Evolutionary conservation across 1,140 invertebrate genomes (phyloP).

Genomic region (Bombus waltoni): DNA sequence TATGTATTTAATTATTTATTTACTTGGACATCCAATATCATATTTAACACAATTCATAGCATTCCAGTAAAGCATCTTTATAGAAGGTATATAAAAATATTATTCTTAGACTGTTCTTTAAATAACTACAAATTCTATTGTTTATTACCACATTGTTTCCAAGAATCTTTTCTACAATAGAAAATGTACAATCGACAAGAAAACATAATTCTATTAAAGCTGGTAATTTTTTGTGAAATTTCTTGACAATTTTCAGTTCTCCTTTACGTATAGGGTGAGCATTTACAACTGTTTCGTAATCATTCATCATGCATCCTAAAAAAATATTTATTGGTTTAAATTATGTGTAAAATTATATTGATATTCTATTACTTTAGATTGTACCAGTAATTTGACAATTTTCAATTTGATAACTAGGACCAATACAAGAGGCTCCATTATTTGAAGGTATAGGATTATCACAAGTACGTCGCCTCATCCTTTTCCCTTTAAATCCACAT

Average conservation of each 20-base stretch:
- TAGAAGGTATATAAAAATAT: background rate
- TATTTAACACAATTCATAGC: slow-evolving; percentile 56
- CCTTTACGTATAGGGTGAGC: slow-evolving; percentile 30
- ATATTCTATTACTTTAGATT: background rate
- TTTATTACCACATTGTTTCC: slow-evolving; percentile 21
- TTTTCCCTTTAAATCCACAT: slow-evolving; percentile 44
- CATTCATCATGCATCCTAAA: slow-evolving; percentile 41
- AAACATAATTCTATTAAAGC: slow-evolving; percentile 46
- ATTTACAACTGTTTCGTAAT: slow-evolving; percentile 27
- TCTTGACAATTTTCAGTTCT: slow-evolving; percentile 39
- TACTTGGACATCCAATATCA: slow-evolving; percentile 49
- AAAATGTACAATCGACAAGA: slow-evolving; percentile 31
- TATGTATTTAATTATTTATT: background rate
- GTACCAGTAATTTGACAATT: slow-evolving; percentile 43
- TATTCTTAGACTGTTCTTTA: background rate
- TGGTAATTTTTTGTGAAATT: slow-evolving; percentile 30
- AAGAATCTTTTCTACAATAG: slow-evolving; percentile 43
- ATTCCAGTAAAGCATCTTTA: slow-evolving; percentile 52
- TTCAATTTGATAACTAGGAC: slow-evolving; percentile 35
- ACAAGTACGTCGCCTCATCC: slow-evolving; percentile 35
- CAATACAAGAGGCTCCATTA: slow-evolving; percentile 36
- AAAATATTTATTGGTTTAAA: background rate
- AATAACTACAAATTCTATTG: background rate
- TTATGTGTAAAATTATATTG: background rate
- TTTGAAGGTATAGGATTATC: slow-evolving; percentile 40